Conservation (phyloP, 2,888 invertebrate species). For the Drosophila nr. fundita region DNA sequence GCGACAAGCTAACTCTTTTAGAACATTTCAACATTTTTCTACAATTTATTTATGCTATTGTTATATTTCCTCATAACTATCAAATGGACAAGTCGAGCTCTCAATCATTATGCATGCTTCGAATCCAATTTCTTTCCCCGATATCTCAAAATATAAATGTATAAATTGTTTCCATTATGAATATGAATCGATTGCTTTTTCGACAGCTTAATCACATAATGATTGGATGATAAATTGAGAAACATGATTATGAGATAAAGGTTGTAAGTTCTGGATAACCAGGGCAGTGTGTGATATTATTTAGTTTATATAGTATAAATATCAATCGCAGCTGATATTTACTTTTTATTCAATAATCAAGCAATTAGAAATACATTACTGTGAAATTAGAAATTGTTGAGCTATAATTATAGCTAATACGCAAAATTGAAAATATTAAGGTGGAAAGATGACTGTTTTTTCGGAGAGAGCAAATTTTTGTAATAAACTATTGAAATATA, state of each 20-base stretch:
- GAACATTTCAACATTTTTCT: neutral
- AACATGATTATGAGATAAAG: neutral
- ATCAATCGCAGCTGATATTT: too few relatives aligned
- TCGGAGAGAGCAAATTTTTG: accelerated
- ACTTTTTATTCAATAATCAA: neutral
- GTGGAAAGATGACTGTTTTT: neutral
- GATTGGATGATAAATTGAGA: neutral
- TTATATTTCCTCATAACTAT: conserved; percentile 2
- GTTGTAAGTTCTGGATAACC: too few relatives aligned
- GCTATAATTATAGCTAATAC: neutral
- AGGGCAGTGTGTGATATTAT: too few relatives aligned
- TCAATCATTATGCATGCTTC: neutral
- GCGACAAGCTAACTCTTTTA: neutral
- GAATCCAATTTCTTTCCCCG: neutral
- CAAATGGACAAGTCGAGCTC: conserved; percentile 11
- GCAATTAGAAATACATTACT: neutral
- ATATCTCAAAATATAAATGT: too few relatives aligned
- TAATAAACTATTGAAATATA: neutral
- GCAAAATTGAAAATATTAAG: neutral
- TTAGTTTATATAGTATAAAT: too few relatives aligned
- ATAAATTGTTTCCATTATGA: too few relatives aligned
- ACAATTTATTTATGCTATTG: neutral
- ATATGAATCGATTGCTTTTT: too few relatives aligned
- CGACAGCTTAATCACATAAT: neutral
- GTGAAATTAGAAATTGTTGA: neutral